phyloP scores from a whole-genome alignment of 2,888 invertebrate genomes.

The Cheilosia variabilis region DNA sequence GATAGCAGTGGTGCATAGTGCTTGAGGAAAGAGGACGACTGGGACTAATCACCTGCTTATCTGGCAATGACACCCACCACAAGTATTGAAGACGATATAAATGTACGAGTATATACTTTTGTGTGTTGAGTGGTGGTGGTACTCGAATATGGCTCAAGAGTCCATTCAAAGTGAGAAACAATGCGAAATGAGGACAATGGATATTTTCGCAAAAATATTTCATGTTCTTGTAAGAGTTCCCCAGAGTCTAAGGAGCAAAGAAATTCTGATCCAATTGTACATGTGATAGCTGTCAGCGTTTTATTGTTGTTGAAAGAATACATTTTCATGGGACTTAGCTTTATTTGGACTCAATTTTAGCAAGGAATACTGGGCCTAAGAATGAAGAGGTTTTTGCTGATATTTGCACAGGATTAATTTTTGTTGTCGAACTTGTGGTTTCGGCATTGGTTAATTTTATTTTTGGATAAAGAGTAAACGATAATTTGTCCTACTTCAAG shows the following conservation, averaged over 20 bases:
- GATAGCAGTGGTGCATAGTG: slow-evolving; percentile 4
- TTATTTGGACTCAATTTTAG: neutral
- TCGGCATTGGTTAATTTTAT: too few species aligned
- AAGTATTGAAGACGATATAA: slow-evolving; percentile 34
- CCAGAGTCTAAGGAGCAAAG: neutral
- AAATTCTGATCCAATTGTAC: slow-evolving; percentile 4
- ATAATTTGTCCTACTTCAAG: too few species aligned
- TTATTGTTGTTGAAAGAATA: neutral
- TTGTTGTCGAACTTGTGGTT: too few species aligned
- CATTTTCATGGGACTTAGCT: neutral
- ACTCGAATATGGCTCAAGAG: neutral
- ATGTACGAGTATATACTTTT: too few species aligned
- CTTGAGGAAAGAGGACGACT: slow-evolving; percentile 22
- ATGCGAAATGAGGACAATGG: neutral
- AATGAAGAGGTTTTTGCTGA: too few species aligned
- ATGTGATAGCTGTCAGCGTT: neutral
- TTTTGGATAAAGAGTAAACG: too few species aligned
- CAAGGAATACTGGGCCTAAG: too few species aligned
- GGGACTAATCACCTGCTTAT: slow-evolving; percentile 60
- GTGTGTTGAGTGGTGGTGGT: neutral
- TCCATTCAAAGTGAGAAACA: slow-evolving; percentile 18
- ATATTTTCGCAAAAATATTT: slow-evolving; percentile 8
- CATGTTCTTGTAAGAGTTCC: slow-evolving; percentile 13
- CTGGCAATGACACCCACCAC: slow-evolving; percentile 5
- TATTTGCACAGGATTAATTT: too few species aligned